These are phyloP conservation scores for Neoarius graeffei DNA, from an alignment of 2,113 vertebrate species.

Conservation along the genomic window DNA sequence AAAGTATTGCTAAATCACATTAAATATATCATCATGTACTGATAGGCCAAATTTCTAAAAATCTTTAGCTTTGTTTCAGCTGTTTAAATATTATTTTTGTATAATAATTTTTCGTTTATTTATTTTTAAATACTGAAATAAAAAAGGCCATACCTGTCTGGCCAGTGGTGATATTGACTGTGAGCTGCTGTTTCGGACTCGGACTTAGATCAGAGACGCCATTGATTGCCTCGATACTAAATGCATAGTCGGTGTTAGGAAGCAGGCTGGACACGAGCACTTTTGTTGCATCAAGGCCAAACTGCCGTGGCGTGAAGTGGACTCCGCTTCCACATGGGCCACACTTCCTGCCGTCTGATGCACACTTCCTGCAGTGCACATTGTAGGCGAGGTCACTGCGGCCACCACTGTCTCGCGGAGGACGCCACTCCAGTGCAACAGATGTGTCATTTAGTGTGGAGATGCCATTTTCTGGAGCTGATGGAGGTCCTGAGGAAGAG, in stretches of 20 bases:
- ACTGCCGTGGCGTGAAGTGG: conserved; percentile 78
- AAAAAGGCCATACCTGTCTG: conserved; percentile 72
- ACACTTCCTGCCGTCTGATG: conserved; percentile 68
- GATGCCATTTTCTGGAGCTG: conserved; percentile 78
- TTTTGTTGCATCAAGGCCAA: conserved; percentile 69
- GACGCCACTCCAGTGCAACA: conserved; percentile 78
- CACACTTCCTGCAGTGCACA: conserved; percentile 77
- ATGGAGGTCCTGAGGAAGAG: conserved; percentile 70
- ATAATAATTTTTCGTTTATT: not conserved
- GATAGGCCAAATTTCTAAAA: too few species aligned
- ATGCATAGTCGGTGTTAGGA: conserved; percentile 81
- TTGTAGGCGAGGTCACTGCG: conserved; percentile 77
- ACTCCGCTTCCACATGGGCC: conserved; percentile 73
- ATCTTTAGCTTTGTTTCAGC: not conserved
- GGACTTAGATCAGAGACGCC: conserved; percentile 77
- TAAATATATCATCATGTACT: not conserved
- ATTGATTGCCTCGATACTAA: conserved; percentile 78
- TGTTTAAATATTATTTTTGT: not conserved
- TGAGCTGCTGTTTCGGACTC: conserved; percentile 66
- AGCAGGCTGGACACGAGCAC: conserved; percentile 76
- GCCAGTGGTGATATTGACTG: conserved; percentile 78
- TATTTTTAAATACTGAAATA: not conserved
- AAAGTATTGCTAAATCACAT: not conserved
- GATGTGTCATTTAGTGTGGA: conserved; percentile 80
- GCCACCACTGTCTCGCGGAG: conserved; percentile 74